Percentiles rank a stretch among this genome's conserved stretches.
These are phyloP conservation scores for Brachypteracias leptosomus DNA, from an alignment of 2,113 vertebrate genomes.

Conservation along the genomic window DNA sequence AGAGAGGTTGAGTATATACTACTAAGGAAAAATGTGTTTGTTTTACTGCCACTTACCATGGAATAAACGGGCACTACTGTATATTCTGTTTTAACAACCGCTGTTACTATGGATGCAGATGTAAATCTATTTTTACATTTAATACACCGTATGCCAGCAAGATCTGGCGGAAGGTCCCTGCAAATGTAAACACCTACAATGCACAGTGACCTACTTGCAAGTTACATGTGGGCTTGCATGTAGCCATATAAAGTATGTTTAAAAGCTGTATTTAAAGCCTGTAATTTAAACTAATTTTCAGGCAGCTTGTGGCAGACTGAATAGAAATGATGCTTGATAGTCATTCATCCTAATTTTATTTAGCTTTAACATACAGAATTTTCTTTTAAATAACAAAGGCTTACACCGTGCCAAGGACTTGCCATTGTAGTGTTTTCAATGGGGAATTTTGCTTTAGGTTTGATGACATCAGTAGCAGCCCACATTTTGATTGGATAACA, in stretches of 20 bases:
- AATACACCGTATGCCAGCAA: not conserved
- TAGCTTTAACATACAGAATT: not conserved
- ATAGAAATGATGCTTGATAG: not conserved
- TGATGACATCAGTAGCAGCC: not conserved
- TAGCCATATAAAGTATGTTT: not conserved
- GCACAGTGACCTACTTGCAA: not conserved
- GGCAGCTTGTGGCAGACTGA: not conserved
- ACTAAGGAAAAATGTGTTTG: not conserved
- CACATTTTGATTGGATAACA: not conserved
- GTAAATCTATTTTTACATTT: not conserved
- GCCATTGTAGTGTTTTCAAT: not conserved
- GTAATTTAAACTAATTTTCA: not conserved
- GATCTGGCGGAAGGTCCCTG: not conserved
- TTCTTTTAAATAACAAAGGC: not conserved
- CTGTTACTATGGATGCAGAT: constrained; percentile 13
- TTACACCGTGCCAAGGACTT: not conserved
- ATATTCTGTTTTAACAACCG: not conserved
- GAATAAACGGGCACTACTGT: not conserved
- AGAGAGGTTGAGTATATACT: not conserved
- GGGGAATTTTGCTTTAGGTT: not conserved
- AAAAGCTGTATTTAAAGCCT: not conserved
- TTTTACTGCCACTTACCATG: not conserved
- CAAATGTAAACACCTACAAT: not conserved
- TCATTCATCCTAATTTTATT: not conserved
- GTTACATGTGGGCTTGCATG: not conserved